phyloP scores from a whole-genome alignment of 2,888 invertebrate species.

The Carpatolechia fugitivella region DNA sequence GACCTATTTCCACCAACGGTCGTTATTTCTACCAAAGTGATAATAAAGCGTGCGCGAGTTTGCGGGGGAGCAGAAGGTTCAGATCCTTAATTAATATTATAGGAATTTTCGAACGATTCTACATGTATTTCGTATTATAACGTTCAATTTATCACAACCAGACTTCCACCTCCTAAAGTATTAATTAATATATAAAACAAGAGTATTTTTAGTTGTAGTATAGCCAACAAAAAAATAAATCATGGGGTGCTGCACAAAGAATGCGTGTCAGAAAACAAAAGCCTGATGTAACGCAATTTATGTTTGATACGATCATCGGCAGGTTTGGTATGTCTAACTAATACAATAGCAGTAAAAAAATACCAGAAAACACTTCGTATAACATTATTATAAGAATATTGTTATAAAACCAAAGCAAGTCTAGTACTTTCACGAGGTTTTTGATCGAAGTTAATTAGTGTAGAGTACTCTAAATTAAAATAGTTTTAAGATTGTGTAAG shows the following conservation, averaged over 20 bases:
- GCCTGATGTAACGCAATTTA: conserved; percentile 42
- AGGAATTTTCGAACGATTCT: too few relatives aligned
- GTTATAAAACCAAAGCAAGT: conserved; percentile 11
- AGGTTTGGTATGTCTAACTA: conserved; percentile 6
- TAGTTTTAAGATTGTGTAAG: neutral
- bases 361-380: neutral
- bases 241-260: conserved; percentile 12
- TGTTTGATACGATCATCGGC: neutral
- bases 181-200: too few relatives aligned
- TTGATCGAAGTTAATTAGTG: conserved; percentile 2
- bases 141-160: too few relatives aligned
- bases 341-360: conserved; percentile 16
- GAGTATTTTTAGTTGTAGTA: too few relatives aligned
- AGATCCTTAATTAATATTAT: too few relatives aligned
- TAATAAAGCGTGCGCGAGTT: too few relatives aligned
- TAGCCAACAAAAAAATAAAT: too few relatives aligned
- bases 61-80: too few relatives aligned
- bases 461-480: neutral
- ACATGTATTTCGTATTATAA: too few relatives aligned
- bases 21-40: too few relatives aligned
- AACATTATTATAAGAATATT: neutral
- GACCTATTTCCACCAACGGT: too few relatives aligned
- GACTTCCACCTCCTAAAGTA: too few relatives aligned
- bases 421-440: conserved; percentile 15
- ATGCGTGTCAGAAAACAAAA: conserved; percentile 52